Base-by-base conservation (phyloP, 2,888 invertebrate species). In the Chalcis sispes region DNA sequence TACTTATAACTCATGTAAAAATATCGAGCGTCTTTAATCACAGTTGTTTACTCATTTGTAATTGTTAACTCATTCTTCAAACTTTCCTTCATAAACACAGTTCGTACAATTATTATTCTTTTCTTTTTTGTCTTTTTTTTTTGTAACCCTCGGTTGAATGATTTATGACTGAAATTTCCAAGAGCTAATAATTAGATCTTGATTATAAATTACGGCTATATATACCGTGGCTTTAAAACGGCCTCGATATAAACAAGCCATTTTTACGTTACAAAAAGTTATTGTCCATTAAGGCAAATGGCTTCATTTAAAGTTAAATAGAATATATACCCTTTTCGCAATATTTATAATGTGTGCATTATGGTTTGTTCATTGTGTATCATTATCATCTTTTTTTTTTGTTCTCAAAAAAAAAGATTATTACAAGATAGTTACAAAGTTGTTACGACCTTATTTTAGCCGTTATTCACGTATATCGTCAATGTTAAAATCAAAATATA, bases 151-250 rank as follows among this genome's bases (percentile, higher is more conserved):
- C 13, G 20, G 23, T n/a, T 23, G 40, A 54, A 62, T 71, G 62
- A 62, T 71, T 71, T 29, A 71, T 71, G 29, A 62, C 61, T 42
- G 62, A 71, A 36, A 62, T 29, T 42, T 71, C 10, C 59, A n/a
- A n/a, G 50, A 54, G 15, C 36, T 62, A 71, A 62, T 71, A 71
- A 71, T 71, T 71, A 71, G 71, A 71, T 62, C 71, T 42, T 20
- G 62, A 62, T 71, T 52, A 54, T 62, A 62, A 42, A 71, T 71
- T 42, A 61, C 54, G 10, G 50, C 58, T 23, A n/a, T n/a, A n/a
- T n/a, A n/a, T n/a, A 46, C 1, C 29, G 20, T 15, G 18, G n/a
- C 48, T 46, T 48, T 18, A 10, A 52, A 46, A 3, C n/a, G 50
- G 18, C 59, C 69, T 59, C 50, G 23, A 36, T 50, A 23, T 46